Conservation (phyloP, 2,113 vertebrate species). For the Microtus ochrogaster region DNA sequence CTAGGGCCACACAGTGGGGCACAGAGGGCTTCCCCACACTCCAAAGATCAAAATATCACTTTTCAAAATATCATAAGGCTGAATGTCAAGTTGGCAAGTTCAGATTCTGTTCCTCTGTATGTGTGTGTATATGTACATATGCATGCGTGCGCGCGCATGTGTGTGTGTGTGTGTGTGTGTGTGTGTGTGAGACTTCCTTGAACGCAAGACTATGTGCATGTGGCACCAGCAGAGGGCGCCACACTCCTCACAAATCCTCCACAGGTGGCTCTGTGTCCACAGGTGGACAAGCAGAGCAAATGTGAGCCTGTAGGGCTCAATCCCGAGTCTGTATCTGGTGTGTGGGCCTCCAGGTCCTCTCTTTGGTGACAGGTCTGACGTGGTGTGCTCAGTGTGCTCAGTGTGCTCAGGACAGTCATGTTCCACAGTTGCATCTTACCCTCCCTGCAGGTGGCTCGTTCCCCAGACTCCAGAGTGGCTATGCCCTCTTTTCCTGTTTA, state of each 20-base stretch:
- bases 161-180: rapidly evolving
- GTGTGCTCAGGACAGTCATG: too few species aligned
- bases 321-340: background rate
- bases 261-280: background rate
- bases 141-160: background rate
- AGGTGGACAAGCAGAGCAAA: background rate
- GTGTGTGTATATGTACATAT: background rate
- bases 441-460: background rate
- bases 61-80: background rate
- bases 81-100: background rate
- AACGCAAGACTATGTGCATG: background rate
- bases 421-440: too few species aligned
- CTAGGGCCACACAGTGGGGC: background rate
- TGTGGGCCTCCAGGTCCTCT: too few species aligned
- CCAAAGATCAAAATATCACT: background rate
- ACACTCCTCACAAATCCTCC: slow-evolving; percentile 65
- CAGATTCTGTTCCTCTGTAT: background rate
- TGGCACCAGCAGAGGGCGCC: slow-evolving; percentile 75
- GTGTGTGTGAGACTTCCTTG: background rate
- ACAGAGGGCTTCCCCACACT: background rate
- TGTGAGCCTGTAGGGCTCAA: rapidly evolving
- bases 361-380: background rate
- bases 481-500: background rate
- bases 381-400: background rate
- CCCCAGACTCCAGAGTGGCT: too few species aligned